Base-by-base conservation (phyloP, 2,888 invertebrate genomes). In the Drosophila quinaria region DNA sequence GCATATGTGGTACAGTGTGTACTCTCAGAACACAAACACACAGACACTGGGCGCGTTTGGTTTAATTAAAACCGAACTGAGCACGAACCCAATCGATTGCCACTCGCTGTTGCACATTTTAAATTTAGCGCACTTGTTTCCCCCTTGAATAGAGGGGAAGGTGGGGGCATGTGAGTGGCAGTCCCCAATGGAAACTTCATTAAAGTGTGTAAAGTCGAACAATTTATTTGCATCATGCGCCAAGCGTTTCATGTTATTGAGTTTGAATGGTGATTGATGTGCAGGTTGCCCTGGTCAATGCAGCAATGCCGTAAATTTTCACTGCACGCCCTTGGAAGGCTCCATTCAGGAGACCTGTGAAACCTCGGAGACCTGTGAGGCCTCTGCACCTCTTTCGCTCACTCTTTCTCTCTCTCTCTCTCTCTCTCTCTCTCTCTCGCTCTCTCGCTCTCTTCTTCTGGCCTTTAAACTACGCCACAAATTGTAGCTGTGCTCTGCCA, bases 141-240 rank as follows among this genome's bases (percentile, higher is more conserved):
- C 51, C 19, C 10, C 25, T 25, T n/a, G n/a, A n/a, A n/a, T n/a
- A n/a, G 29, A 29, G 29, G 6, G 1, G 25, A 0, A 1, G 6
- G 25, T 0, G 4, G 22, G 25, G 29, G 15, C 35, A n/a, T 47
- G 51, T 67, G 51, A 60, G 52, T 58, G 51, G 61, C 60, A 39
- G 62, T 50, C 44, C 44, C 46, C 55, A 35, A 11, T 31, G 58
- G 67, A 37, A 73, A 84, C 75, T 85, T 84, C 78, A 85, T 85
- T 87, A 87, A 84, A 75, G 81, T 39, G 74, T 70, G 75, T 70
- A 87, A 84, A 87, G 87, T 71, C 78, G 69, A 67, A 50, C 52
- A 85, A 85, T 85, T 85, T 87, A 85, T 87, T 80, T 87, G 85
- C 85, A 84, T 78, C 71, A 59, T 78, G 74, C 66, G 49, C 54